Evolutionary conservation across 2,888 invertebrate genomes (phyloP).

Genomic region (Sminthurinus aureus): DNA sequence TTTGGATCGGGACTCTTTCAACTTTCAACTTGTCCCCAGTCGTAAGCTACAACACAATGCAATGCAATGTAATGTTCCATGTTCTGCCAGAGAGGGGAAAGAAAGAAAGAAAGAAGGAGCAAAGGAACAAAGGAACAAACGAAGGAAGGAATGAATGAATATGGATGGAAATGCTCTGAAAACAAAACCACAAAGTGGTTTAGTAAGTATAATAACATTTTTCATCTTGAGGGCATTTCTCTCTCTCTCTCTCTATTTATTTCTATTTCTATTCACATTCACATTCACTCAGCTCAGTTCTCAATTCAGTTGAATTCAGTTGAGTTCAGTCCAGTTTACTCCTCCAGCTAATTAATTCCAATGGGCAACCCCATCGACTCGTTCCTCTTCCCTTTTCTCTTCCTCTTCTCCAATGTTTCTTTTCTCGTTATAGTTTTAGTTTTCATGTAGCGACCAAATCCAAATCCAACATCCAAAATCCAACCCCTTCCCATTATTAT

Average conservation of each 20-base stretch:
- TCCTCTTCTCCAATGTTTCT: background rate
- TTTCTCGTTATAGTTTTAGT: too few relatives aligned
- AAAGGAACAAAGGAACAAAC: background rate
- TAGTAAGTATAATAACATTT: conserved; percentile 39
- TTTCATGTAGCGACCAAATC: too few relatives aligned
- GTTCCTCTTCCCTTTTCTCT: background rate
- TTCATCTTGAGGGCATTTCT: conserved; percentile 37
- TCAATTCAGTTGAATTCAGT: background rate
- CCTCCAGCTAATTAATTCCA: conserved; percentile 19
- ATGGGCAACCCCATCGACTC: background rate
- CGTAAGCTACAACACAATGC: too few relatives aligned
- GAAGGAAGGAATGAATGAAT: background rate
- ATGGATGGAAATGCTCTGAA: conserved; percentile 33
- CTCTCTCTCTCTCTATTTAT: background rate
- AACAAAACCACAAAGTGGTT: conserved; percentile 40
- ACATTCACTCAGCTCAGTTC: too few relatives aligned
- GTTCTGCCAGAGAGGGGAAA: background rate
- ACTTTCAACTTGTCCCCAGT: too few relatives aligned
- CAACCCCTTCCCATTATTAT: too few relatives aligned
- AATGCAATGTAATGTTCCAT: too few relatives aligned
- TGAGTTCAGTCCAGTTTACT: background rate
- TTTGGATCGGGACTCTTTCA: too few relatives aligned
- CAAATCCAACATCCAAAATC: too few relatives aligned
- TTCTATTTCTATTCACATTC: background rate
- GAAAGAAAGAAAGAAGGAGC: background rate